Conservation (phyloP, 2,888 invertebrate genomes). For the Drosophila pseudotalamancana region DNA sequence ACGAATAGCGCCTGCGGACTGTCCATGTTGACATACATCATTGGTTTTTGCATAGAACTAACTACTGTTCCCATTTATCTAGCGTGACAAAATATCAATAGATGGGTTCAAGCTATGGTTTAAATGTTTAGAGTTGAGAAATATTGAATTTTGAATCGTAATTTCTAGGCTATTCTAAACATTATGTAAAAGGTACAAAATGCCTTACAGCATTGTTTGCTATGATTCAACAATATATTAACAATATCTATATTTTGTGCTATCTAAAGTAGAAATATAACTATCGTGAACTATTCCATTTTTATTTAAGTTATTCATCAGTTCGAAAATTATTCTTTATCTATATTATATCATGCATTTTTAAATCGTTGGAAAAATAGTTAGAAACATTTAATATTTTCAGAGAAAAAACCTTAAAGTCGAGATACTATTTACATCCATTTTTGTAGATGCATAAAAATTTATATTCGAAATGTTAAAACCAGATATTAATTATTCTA, state of each 20-base stretch:
- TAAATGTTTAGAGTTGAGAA: slow-evolving; percentile 10
- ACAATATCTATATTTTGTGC: no score
- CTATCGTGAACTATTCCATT: no score
- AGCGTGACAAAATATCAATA: neutral
- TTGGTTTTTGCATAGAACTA: slow-evolving; percentile 51
- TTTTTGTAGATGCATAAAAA: no score
- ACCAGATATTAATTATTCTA: no score
- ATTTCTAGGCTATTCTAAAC: neutral
- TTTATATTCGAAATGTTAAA: no score
- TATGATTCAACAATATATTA: neutral
- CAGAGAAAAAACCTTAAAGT: no score
- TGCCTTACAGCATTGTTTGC: neutral
- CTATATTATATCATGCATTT: no score
- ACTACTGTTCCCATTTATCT: slow-evolving; percentile 72
- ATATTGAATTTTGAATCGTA: slow-evolving; percentile 17
- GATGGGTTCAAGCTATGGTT: neutral
- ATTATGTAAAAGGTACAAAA: neutral
- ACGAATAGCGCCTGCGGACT: slow-evolving; percentile 84
- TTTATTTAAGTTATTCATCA: no score
- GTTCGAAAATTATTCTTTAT: no score
- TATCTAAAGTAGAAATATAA: no score
- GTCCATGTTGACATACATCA: slow-evolving; percentile 69
- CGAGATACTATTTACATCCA: neutral
- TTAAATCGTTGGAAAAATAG: no score
- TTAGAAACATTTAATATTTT: no score